Evolutionary conservation across 2,888 invertebrate species (phyloP), one percentile per base, ranked within the genome.

Genomic region (Cephus nigrinus): DNA sequence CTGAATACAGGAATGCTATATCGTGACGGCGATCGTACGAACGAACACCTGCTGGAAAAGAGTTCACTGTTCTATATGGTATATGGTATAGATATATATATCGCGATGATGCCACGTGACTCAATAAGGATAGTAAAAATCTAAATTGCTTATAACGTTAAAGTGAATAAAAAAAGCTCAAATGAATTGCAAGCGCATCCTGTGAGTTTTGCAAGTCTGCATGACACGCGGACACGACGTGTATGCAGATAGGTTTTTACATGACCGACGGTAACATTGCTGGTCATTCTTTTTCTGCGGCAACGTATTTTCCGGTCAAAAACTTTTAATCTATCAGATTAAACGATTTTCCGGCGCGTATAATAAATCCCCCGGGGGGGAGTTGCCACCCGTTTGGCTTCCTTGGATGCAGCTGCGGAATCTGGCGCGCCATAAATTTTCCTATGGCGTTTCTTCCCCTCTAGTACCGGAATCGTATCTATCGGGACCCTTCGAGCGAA

Each of bases 311-410:
- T 79, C 77, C 77, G 40, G 69, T 71, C 23, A 40, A 81, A 83
- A 82, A 81, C 78, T 82, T 82, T 33, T 82, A 83, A 84, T 85
- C 83, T 82, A 84, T 83, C 79, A 75, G 83, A 81, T 85, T 85
- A 85, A 83, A 82, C 80, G 80, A 82, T 84, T 81, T 82, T 79
- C 73, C 73, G 78, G 78, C 74, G 68, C 75, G n/a, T 68, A 76
- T 35, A 77, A 77, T 80, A 82, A 84, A 84, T 76, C 74, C 80
- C 75, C 75, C 75, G 3, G 5, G 12, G 30, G 68, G 35, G 35
- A 31, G 35, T 23, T 15, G 34, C 9, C 34, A 36, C 33, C 77
- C 55, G 55, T 55, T 55, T 55, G 55, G 23, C 23, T 23, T 74
- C 74, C 32, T 31, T 68, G 23, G 32, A 15, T 32, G 68, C 34